These are phyloP conservation scores for Neodiprion virginianus DNA, from an alignment of 1,140 invertebrate species.

Conservation along the genomic window DNA sequence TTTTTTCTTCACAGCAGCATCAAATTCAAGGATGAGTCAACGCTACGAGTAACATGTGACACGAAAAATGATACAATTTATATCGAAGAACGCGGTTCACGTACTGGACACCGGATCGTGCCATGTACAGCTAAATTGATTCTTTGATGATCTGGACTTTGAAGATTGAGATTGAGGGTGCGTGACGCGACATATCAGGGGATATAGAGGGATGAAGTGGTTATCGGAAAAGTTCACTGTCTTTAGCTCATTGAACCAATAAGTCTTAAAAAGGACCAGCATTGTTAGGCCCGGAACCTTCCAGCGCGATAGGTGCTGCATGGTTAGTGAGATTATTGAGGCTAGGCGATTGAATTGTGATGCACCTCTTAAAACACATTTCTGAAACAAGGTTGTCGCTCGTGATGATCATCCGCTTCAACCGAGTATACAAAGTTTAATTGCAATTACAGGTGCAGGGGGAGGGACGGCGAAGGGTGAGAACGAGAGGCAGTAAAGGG, in stretches of 20 bases:
- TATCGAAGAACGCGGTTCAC: not conserved
- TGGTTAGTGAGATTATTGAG: not conserved
- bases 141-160: not conserved
- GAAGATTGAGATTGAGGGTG: not conserved
- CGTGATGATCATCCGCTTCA: not conserved
- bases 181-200: not conserved
- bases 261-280: not conserved
- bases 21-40: no score
- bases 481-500: not conserved
- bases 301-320: not conserved
- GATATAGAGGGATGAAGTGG: not conserved
- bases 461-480: not conserved
- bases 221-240: not conserved
- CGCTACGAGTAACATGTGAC: not conserved
- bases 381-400: not conserved
- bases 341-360: not conserved
- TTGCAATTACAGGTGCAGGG: not conserved
- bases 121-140: not conserved
- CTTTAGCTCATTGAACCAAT: not conserved
- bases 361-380: not conserved
- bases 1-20: no score
- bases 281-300: not conserved
- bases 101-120: not conserved
- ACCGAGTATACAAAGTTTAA: not conserved
- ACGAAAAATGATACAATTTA: slow-evolving; percentile 1